A percentile compares a stretch with the other conserved stretches of the same genome.
phyloP scores from a whole-genome alignment of 2,888 invertebrate genomes.

The Tricholauxania praeusta region DNA sequence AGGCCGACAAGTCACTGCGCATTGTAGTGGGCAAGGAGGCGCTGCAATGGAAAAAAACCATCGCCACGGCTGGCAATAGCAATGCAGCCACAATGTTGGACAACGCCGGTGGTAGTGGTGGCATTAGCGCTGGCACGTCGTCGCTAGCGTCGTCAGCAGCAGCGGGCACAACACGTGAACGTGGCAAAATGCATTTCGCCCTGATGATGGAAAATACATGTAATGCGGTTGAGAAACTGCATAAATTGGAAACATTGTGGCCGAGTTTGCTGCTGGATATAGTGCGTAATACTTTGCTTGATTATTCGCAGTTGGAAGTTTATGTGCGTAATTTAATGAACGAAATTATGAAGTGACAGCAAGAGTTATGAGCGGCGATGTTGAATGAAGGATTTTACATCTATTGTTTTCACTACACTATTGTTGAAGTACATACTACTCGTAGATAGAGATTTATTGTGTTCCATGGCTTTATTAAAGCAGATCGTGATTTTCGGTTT shows the following conservation, averaged over 20 bases:
- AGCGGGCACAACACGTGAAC: conserved; percentile 75
- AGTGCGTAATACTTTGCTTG: conserved; percentile 81
- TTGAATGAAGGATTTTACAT: not conserved
- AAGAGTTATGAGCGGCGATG: not conserved
- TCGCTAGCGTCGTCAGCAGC: conserved; percentile 40
- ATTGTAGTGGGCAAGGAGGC: conserved; percentile 90
- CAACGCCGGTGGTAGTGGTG: conserved; percentile 15
- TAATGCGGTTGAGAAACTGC: conserved; percentile 82
- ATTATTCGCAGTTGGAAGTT: conserved; percentile 83
- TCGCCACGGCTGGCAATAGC: not conserved
- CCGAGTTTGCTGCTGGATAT: conserved; percentile 81
- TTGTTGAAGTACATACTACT: not conserved
- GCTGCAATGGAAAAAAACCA: conserved; percentile 74
- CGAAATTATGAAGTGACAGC: conserved; percentile 62
- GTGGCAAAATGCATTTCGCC: conserved; percentile 79
- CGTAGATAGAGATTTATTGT: not conserved
- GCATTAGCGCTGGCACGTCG: conserved; percentile 32
- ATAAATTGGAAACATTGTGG: conserved; percentile 82
- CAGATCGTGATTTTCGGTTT: not conserved
- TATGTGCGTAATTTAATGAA: conserved; percentile 76
- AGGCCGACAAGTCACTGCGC: conserved; percentile 78
- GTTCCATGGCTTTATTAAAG: not conserved
- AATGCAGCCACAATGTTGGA: not conserved
- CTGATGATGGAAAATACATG: conserved; percentile 80
- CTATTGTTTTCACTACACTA: not conserved